phyloP scores from a whole-genome alignment of 2,888 invertebrate genomes.

The Camptogramma bilineatum region DNA sequence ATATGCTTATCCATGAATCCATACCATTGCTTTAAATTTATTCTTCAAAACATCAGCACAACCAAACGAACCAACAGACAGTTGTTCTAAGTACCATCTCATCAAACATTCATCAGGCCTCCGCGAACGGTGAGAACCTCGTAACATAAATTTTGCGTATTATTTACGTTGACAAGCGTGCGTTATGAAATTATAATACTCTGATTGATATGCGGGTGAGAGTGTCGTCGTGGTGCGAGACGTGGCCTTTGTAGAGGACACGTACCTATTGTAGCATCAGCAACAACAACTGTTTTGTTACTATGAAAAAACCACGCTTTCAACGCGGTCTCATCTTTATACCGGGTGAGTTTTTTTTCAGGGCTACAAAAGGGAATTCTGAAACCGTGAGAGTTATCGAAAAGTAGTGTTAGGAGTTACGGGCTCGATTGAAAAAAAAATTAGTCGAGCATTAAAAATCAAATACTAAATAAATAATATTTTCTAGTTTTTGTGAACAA shows the following conservation, averaged over 20 bases:
- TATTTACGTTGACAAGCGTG: conserved; percentile 83
- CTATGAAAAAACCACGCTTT: not conserved
- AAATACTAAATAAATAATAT: too few relatives aligned
- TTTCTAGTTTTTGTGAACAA: too few relatives aligned
- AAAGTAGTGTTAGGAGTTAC: too few relatives aligned
- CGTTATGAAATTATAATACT: conserved; percentile 84
- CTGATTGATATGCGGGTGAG: conserved; percentile 73
- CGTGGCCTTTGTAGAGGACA: conserved; percentile 63
- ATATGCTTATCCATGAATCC: not conserved
- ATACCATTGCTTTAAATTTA: not conserved
- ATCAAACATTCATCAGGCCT: conserved; percentile 78
- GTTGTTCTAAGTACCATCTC: conserved; percentile 58
- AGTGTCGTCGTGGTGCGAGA: conserved; percentile 57
- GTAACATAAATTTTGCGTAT: conserved; percentile 86
- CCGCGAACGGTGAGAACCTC: conserved; percentile 81
- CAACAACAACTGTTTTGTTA: not conserved
- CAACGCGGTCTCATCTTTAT: not conserved
- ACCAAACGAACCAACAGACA: conserved; percentile 40
- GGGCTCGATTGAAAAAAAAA: too few relatives aligned
- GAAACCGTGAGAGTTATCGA: too few relatives aligned
- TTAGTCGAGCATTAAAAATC: too few relatives aligned
- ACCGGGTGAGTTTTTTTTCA: too few relatives aligned
- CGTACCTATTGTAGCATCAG: conserved; percentile 50
- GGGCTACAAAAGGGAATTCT: not conserved
- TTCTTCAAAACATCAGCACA: conserved; percentile 5